Conservation (phyloP, 1,140 invertebrate genomes). For the Megalonaias nervosa region DNA sequence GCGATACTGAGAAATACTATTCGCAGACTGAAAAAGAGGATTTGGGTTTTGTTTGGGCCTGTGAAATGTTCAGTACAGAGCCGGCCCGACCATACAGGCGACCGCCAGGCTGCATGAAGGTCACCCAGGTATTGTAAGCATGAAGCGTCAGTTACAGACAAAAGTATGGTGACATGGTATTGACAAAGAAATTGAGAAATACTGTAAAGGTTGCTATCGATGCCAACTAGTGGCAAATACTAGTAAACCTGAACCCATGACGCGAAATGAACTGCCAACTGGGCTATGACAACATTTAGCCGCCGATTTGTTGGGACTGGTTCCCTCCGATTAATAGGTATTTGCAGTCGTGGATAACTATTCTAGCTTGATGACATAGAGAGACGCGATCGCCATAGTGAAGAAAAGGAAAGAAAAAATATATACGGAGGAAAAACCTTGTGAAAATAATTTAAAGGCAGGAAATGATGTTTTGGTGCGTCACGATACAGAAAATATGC, state of each 20-base stretch:
- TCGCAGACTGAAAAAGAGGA: slow-evolving; percentile 70
- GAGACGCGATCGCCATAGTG: background rate
- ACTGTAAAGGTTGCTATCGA: slow-evolving; percentile 8
- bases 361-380: background rate
- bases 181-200: slow-evolving; percentile 30
- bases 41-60: slow-evolving; percentile 68
- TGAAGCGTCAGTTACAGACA: slow-evolving; percentile 33
- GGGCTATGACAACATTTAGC: slow-evolving; percentile 37
- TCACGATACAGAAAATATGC: background rate
- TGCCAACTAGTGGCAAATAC: slow-evolving; percentile 12
- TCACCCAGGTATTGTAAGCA: slow-evolving; percentile 35
- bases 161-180: slow-evolving; percentile 49
- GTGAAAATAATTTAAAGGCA: slow-evolving; percentile 2
- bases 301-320: slow-evolving; percentile 39
- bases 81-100: background rate
- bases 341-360: slow-evolving; percentile 41
- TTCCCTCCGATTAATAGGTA: slow-evolving; percentile 29
- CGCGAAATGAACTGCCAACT: slow-evolving; percentile 18
- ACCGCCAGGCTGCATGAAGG: slow-evolving; percentile 17
- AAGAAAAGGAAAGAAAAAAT: slow-evolving; percentile 6
- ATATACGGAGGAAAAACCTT: background rate
- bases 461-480: slow-evolving; percentile 5
- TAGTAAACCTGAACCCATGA: slow-evolving; percentile 12
- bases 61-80: slow-evolving; percentile 66
- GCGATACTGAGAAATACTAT: slow-evolving; percentile 52